phyloP scores from a whole-genome alignment of 2,113 vertebrate species.

The Perccottus glenii region DNA sequence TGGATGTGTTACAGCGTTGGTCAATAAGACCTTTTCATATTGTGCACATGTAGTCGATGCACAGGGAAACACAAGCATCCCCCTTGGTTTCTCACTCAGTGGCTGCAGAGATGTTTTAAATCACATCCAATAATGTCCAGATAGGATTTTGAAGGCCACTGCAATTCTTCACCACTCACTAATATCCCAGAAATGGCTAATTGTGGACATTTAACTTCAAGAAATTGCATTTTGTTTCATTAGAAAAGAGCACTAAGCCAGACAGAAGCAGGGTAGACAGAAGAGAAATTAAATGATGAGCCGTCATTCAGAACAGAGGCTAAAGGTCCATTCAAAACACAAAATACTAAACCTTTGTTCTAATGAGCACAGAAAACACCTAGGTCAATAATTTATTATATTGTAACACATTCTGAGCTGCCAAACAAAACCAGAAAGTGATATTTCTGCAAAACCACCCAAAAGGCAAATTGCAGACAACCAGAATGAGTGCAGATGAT shows the following conservation, averaged over 20 bases:
- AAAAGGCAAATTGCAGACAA: too few relatives aligned
- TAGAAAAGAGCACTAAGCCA: not conserved
- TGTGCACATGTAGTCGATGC: slow-evolving; percentile 12
- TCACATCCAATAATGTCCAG: slow-evolving; percentile 7
- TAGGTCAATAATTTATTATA: too few relatives aligned
- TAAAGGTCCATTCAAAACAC: too few relatives aligned
- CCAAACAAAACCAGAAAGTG: too few relatives aligned
- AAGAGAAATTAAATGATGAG: too few relatives aligned
- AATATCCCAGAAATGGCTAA: slow-evolving; percentile 22
- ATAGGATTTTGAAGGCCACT: slow-evolving; percentile 37
- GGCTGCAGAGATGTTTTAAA: slow-evolving; percentile 10
- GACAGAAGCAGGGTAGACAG: not conserved
- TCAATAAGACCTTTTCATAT: slow-evolving; percentile 48
- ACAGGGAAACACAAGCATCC: not conserved
- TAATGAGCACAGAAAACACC: too few relatives aligned
- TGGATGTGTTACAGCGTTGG: slow-evolving; percentile 29
- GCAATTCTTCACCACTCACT: slow-evolving; percentile 26
- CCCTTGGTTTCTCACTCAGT: not conserved
- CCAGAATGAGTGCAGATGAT: too few relatives aligned
- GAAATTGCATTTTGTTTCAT: slow-evolving; percentile 17
- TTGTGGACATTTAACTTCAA: slow-evolving; percentile 23
- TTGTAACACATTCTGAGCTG: too few relatives aligned
- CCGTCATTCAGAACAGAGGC: too few relatives aligned
- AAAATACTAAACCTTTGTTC: too few relatives aligned
- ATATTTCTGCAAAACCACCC: too few relatives aligned